Evolutionary conservation across 2,113 vertebrate species (phyloP), one percentile per base, ranked within the genome.

Genomic region (Percopsis transmontana): DNA sequence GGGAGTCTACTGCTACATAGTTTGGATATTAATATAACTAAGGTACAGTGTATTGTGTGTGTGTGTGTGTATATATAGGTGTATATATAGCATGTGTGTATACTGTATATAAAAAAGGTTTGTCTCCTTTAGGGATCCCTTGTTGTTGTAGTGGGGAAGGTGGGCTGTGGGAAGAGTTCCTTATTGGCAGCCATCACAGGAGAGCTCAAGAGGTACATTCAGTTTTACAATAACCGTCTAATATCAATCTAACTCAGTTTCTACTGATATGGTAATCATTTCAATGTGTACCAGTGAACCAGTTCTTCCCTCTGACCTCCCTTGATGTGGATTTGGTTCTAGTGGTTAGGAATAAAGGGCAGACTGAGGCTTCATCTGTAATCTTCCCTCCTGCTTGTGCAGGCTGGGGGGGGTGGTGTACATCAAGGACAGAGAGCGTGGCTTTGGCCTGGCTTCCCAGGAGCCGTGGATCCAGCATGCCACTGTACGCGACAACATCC

Each of bases 381-480:
- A 33, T 13, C 40, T 41, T n/a, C 20, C 20, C 14, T 47, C 44
- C 6, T 63, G 53, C 42, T 23, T 83, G 52, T 81, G 40, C 89
- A 99, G 97, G 83, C 85, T 85, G 44, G 82, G 77, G 15, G 96
- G 96, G 1, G 88, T 18, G 20, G 85, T 98, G 9, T 93, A 90
- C 1, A 88, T 97, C 9, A 87, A 88, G 13, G 91, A 90, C 53
- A 85, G 93, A 80, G 93, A 94, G 63, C 74, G 76, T 33, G 97
- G 97, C 64, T 98, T 99, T 57, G 96, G 94, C 20, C 86, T 98
- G 74, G 93, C 91, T 14, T 83, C 93, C 2, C 97, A 99, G 90
- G 97, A 99, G 66, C 92, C 97, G 19, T 99, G 97, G 97, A 96
- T 99, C 77, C 97, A 98, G 86, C 95, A 97, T 55, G 92, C 94